Evolutionary conservation across 2,888 invertebrate genomes (phyloP).

Genomic region (Pheosia gnoma): DNA sequence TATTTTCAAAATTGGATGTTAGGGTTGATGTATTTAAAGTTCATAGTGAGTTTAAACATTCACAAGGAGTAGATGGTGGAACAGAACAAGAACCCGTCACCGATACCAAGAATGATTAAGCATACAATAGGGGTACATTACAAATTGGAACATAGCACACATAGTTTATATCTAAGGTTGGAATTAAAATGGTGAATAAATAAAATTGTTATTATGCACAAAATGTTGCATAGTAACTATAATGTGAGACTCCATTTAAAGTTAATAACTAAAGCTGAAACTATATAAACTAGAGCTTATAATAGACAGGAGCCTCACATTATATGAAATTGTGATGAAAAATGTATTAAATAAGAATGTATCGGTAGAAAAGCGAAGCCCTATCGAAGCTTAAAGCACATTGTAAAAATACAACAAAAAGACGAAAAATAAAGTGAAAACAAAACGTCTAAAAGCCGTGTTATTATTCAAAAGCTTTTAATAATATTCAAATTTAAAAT

Average conservation of each 20-base stretch:
- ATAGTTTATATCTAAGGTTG: slow-evolving; percentile 30
- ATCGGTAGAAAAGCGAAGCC: slow-evolving; percentile 55
- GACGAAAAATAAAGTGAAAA: slow-evolving; percentile 38
- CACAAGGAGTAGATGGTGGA: slow-evolving; percentile 66
- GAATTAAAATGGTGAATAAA: slow-evolving; percentile 31
- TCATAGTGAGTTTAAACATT: slow-evolving; percentile 52
- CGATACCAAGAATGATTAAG: slow-evolving; percentile 84
- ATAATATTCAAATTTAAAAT: slow-evolving; percentile 17
- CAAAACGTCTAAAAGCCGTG: slow-evolving; percentile 47
- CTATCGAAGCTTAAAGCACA: slow-evolving; percentile 54
- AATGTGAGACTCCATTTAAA: slow-evolving; percentile 25
- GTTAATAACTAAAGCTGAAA: slow-evolving; percentile 20
- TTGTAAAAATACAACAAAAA: slow-evolving; percentile 13
- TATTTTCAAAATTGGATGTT: slow-evolving; percentile 11
- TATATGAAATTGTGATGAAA: slow-evolving; percentile 15
- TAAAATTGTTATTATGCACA: slow-evolving; percentile 18
- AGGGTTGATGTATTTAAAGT: slow-evolving; percentile 43
- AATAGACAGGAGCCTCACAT: slow-evolving; percentile 16
- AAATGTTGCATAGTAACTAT: slow-evolving; percentile 21
- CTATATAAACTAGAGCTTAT: slow-evolving; percentile 21
- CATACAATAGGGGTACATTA: slow-evolving; percentile 74
- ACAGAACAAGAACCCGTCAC: slow-evolving; percentile 74
- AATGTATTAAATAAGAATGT: slow-evolving; percentile 38
- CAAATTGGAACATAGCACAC: slow-evolving; percentile 41
- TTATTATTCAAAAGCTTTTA: slow-evolving; percentile 33